Percentiles rank a stretch among this genome's conserved stretches.
These are phyloP conservation scores for Leuciscus idus DNA, from an alignment of 2,113 vertebrate species.

Conservation along the genomic window DNA sequence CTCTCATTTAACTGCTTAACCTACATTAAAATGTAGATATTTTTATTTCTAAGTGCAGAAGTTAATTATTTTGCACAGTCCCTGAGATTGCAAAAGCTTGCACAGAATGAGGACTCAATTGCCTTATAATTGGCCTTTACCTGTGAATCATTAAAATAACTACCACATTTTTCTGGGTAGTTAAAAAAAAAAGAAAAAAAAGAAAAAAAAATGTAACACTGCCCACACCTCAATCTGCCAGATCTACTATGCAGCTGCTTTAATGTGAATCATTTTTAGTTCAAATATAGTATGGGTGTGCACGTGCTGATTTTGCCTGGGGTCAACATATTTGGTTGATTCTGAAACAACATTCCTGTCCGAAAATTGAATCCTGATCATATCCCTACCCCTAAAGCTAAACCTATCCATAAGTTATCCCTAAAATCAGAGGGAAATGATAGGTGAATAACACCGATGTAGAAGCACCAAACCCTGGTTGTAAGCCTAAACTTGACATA, in stretches of 20 bases:
- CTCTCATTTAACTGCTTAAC: slow-evolving; percentile 10
- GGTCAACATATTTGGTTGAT: too few relatives aligned
- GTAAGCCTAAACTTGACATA: too few relatives aligned
- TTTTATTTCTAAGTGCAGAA: slow-evolving; percentile 69
- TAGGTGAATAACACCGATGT: too few relatives aligned
- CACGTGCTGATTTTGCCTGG: too few relatives aligned
- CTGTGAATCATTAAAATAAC: slow-evolving; percentile 11
- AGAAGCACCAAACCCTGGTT: too few relatives aligned
- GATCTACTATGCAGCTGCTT: not conserved
- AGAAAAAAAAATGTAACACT: not conserved
- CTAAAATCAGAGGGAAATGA: too few relatives aligned
- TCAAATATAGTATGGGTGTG: too few relatives aligned
- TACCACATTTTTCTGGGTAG: not conserved
- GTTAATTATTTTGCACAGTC: slow-evolving; percentile 28
- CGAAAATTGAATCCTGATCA: too few relatives aligned
- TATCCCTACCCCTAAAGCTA: too few relatives aligned
- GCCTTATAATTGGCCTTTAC: slow-evolving; percentile 26
- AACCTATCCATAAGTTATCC: too few relatives aligned
- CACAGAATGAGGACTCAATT: slow-evolving; percentile 16
- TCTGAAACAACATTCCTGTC: too few relatives aligned
- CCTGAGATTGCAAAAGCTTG: slow-evolving; percentile 15
- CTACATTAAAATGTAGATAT: slow-evolving; percentile 56
- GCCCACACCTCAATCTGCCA: not conserved
- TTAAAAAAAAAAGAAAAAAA: not conserved
- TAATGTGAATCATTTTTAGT: too few relatives aligned